Conservation (phyloP, 2,797 vertebrate species). For the Pyrocephalus nanus region DNA sequence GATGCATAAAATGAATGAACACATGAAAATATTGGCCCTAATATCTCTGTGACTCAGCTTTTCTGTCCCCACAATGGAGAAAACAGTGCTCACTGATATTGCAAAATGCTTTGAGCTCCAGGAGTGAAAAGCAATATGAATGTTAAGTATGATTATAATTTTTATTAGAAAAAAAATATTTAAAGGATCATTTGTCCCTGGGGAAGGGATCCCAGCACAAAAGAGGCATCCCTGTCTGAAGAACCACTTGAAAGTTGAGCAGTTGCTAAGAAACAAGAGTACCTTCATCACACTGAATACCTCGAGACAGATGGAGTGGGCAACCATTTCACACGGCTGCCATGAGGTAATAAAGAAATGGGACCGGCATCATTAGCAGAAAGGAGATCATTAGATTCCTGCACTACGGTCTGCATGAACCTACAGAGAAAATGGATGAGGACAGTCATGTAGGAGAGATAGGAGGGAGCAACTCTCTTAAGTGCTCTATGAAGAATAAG, state of each 20-base stretch:
- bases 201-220: constrained; percentile 14
- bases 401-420: neutral
- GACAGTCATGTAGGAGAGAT: constrained; percentile 37
- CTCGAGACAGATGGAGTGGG: neutral
- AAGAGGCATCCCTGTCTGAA: neutral
- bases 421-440: constrained; percentile 5
- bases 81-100: constrained; percentile 19
- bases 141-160: neutral
- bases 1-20: constrained; percentile 61
- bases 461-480: constrained; percentile 38
- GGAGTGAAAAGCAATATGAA: neutral
- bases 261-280: constrained; percentile 37
- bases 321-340: constrained; percentile 46
- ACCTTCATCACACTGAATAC: neutral
- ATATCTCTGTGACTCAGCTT: constrained; percentile 58
- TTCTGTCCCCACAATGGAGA: constrained; percentile 14
- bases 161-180: neutral
- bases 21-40: constrained; percentile 55
- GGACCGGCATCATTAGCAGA: constrained; percentile 42
- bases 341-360: neutral
- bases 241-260: constrained; percentile 19
- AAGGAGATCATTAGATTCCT: constrained; percentile 56
- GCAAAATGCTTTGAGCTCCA: neutral
- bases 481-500: constrained; percentile 59
- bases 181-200: neutral